A percentile compares a stretch with the other conserved stretches of the same genome.
These are phyloP conservation scores for Pygoscelis adeliae DNA, from an alignment of 2,113 vertebrate genomes.

Conservation along the genomic window DNA sequence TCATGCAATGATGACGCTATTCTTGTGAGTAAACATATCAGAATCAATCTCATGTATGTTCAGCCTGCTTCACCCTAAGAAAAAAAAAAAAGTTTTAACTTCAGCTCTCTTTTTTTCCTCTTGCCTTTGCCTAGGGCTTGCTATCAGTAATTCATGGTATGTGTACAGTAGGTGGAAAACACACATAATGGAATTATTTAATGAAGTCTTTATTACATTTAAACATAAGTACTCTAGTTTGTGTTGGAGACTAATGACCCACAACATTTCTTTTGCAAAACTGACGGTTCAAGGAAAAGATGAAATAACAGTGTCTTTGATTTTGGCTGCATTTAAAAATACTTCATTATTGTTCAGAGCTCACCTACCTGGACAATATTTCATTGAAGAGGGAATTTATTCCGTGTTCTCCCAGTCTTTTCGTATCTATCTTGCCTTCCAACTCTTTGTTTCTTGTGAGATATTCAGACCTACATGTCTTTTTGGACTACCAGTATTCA, in stretches of 20 bases:
- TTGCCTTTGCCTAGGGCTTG: not conserved
- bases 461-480: not conserved
- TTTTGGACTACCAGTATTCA: not conserved
- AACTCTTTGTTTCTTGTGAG: not conserved
- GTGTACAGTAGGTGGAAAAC: not conserved
- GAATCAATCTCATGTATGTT: not conserved
- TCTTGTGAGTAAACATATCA: conserved; percentile 30
- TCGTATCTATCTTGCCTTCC: not conserved
- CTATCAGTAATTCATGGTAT: not conserved
- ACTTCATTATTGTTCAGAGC: not conserved
- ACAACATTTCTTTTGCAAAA: not conserved
- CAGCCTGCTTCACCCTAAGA: not conserved
- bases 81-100: not conserved
- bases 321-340: not conserved
- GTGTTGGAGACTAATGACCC: not conserved
- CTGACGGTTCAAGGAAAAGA: not conserved
- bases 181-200: conserved; percentile 14
- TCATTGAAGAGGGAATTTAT: not conserved
- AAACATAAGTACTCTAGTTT: not conserved
- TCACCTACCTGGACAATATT: not conserved
- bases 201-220: conserved; percentile 10
- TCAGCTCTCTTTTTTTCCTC: not conserved
- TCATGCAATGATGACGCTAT: not conserved
- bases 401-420: not conserved
- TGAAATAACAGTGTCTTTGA: not conserved